A percentile compares a stretch with the other conserved stretches of the same genome.
phyloP scores from a whole-genome alignment of 2,113 vertebrate genomes.

The Cryptomyrus ogoouensis region DNA sequence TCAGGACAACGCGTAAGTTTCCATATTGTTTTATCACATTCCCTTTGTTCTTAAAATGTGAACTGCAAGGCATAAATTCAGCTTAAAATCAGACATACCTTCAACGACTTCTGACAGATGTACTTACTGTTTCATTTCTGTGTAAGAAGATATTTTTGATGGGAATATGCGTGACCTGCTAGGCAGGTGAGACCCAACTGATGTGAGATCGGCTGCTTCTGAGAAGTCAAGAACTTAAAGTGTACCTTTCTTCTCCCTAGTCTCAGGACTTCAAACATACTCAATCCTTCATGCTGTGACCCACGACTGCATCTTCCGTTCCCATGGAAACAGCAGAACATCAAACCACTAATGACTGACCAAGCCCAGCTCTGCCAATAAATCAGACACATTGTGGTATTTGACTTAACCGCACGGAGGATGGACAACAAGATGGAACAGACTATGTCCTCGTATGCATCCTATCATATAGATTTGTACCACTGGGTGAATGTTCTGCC shows the following conservation, averaged over 20 bases:
- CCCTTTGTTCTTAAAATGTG: neutral
- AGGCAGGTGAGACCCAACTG: conserved; percentile 16
- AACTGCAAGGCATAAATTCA: neutral
- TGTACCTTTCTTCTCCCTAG: conserved; percentile 21
- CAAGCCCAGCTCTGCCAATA: neutral
- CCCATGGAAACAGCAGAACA: neutral
- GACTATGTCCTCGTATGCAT: neutral
- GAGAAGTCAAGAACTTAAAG: neutral
- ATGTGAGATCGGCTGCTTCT: neutral
- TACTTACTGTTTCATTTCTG: neutral
- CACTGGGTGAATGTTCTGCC: neutral
- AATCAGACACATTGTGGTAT: neutral
- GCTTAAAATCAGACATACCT: neutral
- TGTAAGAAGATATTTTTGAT: neutral
- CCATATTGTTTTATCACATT: conserved; percentile 10
- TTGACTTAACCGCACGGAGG: neutral
- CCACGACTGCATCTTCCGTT: conserved; percentile 28
- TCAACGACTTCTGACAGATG: neutral
- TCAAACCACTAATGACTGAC: neutral
- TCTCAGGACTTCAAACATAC: conserved; percentile 94
- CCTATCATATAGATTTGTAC: neutral
- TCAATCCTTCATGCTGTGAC: conserved; percentile 94
- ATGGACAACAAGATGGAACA: neutral
- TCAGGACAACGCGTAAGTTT: conserved; percentile 61
- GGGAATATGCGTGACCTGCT: neutral